phyloP scores from a whole-genome alignment of 2,888 invertebrate species.

The Brassicogethes aeneus region DNA sequence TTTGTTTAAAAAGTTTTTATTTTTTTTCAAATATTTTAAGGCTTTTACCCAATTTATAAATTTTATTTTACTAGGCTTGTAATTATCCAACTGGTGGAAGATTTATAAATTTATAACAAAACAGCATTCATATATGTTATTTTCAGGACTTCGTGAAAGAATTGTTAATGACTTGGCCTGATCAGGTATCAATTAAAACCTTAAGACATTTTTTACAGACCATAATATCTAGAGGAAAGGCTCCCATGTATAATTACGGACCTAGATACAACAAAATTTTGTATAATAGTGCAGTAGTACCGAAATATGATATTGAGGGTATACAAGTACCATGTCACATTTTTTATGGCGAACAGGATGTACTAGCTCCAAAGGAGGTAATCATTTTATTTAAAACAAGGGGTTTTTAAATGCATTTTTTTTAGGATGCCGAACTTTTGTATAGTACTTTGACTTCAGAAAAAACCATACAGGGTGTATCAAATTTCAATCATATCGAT shows the following conservation, averaged over 20 bases:
- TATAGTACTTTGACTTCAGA: background rate
- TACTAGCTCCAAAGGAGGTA: background rate
- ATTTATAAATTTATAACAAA: background rate
- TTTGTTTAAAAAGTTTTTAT: too few relatives aligned
- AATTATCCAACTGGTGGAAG: too few relatives aligned
- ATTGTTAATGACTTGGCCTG: background rate
- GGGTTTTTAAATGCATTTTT: background rate
- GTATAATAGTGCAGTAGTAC: background rate
- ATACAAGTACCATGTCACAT: background rate
- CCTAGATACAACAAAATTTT: background rate
- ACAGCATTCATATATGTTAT: background rate
- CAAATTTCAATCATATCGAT: slow-evolving; percentile 3
- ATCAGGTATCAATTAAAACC: background rate
- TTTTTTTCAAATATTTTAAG: background rate
- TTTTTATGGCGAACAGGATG: slow-evolving; percentile 1
- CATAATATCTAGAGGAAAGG: background rate
- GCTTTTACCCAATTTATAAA: background rate
- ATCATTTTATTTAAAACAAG: background rate
- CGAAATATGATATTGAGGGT: background rate
- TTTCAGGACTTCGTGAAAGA: background rate
- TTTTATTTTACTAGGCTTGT: too few relatives aligned
- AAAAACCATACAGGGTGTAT: background rate
- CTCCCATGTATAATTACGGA: background rate
- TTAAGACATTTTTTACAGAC: background rate
- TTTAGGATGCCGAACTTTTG: background rate